Evolutionary conservation across 2,888 invertebrate species (phyloP), one percentile per base, ranked within the genome.

Genomic region (Ormia ochracea): DNA sequence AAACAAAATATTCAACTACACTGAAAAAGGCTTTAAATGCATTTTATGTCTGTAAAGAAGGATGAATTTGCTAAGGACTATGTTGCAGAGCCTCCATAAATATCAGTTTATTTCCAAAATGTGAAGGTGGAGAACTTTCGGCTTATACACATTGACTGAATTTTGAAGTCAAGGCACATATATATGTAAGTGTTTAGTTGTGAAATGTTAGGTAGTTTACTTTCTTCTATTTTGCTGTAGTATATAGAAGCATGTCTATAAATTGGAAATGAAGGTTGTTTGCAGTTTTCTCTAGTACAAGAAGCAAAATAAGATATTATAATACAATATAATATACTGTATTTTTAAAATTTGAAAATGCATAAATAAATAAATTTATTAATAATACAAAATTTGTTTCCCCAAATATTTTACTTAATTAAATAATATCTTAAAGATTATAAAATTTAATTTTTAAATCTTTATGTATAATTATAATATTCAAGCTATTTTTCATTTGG

Each of bases 341-440:
- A n/a, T 36, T 48, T 58, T 81, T 73, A 36, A 78, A 81, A 81
- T 74, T 78, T 80, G 74, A 80, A 83, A 78, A 70, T 76, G 72
- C 76, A 81, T 80, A 81, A 81, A 82, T 75, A 59, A 70, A n/a
- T 4, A 19, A 33, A 21, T 36, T 14, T 21, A 2, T 12, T 28
- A 28, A 50, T 19, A 6, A 10, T 48, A n/a, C 4, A 6, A n/a
- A 12, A 5, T 2, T 43, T 43, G 5, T 43, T 19, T 43, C 3
- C 17, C 10, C 10, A 3, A 28, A 28, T 6, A n/a, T n/a, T n/a
- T n/a, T n/a, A 28, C 6, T 28, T 4, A 28, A 28, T 28, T 28
- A 28, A 28, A 28, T 4, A 28, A 3, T 28, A 28, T 4, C 6
- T 28, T 28, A 28, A 28, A 28, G 33, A n/a, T n/a, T n/a, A n/a